Base-by-base conservation (phyloP, 2,797 vertebrate species). In the Acipenser ruthenus region DNA sequence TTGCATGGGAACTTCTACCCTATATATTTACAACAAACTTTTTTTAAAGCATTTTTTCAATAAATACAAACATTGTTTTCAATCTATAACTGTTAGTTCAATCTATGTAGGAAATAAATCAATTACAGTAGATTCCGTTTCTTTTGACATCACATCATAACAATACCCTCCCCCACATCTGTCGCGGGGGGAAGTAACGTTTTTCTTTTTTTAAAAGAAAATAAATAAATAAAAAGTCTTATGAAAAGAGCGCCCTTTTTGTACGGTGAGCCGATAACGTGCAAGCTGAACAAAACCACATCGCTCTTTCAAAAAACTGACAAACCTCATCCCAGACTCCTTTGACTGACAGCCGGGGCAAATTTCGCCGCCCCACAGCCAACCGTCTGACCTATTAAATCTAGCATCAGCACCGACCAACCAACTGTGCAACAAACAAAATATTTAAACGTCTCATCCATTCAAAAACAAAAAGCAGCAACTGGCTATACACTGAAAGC, bases 181-280 rank as follows among this genome's bases (percentile, higher is more conserved):
- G 37, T 37, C 23, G 23, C 23, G 23, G 2, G 23, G 23, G 23
- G 2, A 37, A 37, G 69, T 71, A 69, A 80, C 65, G 81, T 76
- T 65, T 73, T 74, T 79, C 68, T n/a, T n/a, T n/a, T 76, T 77
- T 71, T 80, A 85, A 88, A 83, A 82, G 86, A 3, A 18, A 18
- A 18, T 18, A 1, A 18, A 18, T 18, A 1, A 18, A 18, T 37
- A 2, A 37, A 37, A 37, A 37, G 23, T 37, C 23, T 37, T 37
- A 37, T 37, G 75, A 82, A 84, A 88, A 88, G 80, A 80, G 87
- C 88, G n/a, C 89, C 87, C 87, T 90, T 89, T 91, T 85, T 81
- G 81, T 83, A 79, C 84, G 74, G 6, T 80, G 77, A 69, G 82
- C 68, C 65, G 10, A 13, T 81, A 82, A 75, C 76, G 84, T 37